Evolutionary conservation across 1,140 invertebrate species (phyloP).

Genomic region (Physella acuta): DNA sequence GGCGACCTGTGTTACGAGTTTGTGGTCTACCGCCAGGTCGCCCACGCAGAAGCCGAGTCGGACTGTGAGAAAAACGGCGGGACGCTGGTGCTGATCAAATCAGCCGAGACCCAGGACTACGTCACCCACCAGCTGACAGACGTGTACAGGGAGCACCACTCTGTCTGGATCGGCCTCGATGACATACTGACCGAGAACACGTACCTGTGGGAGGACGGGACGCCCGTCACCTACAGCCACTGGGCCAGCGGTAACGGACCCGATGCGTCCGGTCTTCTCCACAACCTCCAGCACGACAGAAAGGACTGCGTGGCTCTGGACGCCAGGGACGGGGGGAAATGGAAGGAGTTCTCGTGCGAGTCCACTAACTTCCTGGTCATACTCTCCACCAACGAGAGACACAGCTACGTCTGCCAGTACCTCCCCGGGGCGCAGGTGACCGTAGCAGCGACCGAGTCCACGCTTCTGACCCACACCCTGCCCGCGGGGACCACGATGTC

Average conservation of each 20-base stretch:
- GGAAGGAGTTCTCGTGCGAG: background rate
- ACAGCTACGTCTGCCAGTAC: background rate
- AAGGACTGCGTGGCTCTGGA: constrained; percentile 1
- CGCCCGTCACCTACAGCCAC: background rate
- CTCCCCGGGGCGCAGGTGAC: background rate
- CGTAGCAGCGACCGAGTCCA: background rate
- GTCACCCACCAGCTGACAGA: background rate
- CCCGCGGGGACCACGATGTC: too few species aligned
- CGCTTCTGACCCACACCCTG: background rate
- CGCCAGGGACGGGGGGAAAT: background rate
- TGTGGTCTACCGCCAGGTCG: background rate
- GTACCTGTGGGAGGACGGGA: background rate
- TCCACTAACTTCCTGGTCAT: background rate
- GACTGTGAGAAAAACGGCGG: background rate
- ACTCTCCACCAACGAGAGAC: background rate
- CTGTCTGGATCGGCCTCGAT: background rate
- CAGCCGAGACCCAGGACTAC: background rate
- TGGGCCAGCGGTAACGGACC: background rate
- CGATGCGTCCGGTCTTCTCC: too few species aligned
- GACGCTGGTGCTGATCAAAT: background rate
- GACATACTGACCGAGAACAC: background rate
- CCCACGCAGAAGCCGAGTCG: background rate
- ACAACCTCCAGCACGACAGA: background rate
- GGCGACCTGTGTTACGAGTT: constrained; percentile 4
- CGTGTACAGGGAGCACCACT: background rate